phyloP scores from a whole-genome alignment of 2,888 invertebrate species.

The Silvanus unidentatus region DNA sequence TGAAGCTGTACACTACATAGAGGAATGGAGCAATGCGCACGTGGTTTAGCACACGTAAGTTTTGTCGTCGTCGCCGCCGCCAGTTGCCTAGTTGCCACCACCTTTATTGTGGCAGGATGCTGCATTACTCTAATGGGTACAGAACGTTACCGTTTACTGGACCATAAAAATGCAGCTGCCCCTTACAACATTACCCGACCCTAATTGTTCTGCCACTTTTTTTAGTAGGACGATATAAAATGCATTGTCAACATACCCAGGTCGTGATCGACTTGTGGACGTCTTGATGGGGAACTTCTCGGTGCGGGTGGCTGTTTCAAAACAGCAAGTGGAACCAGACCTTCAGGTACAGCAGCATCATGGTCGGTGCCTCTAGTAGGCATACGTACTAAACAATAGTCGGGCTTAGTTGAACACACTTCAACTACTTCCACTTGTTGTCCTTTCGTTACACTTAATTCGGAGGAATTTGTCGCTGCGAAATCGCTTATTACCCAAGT shows the following conservation, averaged over 20 bases:
- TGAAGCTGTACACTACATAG: slow-evolving; percentile 6
- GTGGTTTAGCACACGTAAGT: slow-evolving; percentile 7
- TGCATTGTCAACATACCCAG: slow-evolving; percentile 41
- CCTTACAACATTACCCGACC: no score
- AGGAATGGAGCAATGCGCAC: slow-evolving; percentile 5
- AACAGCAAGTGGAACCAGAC: slow-evolving; percentile 73
- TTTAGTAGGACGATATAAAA: no score
- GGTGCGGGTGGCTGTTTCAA: slow-evolving; percentile 69
- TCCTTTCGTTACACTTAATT: slow-evolving; percentile 80
- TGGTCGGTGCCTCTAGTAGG: slow-evolving; percentile 32
- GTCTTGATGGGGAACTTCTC: slow-evolving; percentile 53
- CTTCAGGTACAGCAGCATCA: slow-evolving; percentile 60
- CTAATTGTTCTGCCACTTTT: no score
- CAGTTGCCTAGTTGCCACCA: not conserved
- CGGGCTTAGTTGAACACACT: slow-evolving; percentile 59
- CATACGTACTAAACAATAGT: slow-evolving; percentile 68
- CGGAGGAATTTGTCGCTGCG: slow-evolving; percentile 68
- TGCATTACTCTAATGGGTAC: no score
- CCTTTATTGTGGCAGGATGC: no score
- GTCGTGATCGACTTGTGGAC: slow-evolving; percentile 42
- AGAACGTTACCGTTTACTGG: no score
- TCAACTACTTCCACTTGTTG: slow-evolving; percentile 93
- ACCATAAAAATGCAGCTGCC: no score
- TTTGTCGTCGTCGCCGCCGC: not conserved
- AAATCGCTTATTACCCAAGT: slow-evolving; percentile 89